Base-by-base conservation (phyloP, 2,797 vertebrate genomes). In the Danio kyathit region DNA sequence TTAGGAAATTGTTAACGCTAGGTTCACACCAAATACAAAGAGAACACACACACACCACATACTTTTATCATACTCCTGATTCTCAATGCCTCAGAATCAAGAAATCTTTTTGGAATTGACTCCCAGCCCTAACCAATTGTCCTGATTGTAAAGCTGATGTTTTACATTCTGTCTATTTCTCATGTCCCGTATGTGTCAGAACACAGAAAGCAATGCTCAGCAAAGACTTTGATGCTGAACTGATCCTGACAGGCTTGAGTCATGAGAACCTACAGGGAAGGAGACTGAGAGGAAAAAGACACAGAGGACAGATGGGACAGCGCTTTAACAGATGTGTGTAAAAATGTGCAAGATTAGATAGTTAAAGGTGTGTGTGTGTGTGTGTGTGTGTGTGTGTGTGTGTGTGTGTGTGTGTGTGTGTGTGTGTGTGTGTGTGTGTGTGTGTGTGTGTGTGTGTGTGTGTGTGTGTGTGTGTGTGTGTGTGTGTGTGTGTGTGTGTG, bases 161-260 rank as follows among this genome's bases (percentile, higher is more conserved):
- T 64, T 76, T 17, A 29, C 38, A 69, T 40, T 41, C 10, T 41
- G 29, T 51, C 19, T 29, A 38, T 52, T 29, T 54, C 10, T 71
- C 4, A 0, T 56, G 51, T n/a, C 7, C 51, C 66, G 14, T 71
- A 59, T 44, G 52, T 40, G 72, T 19, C 61, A 29, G 38, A 74
- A 11, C 4, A n/a, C 46, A 29, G 40, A n/a, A n/a, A 12, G 52
- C 59, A 57, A 40, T 16, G 13, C 57, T 76, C 51, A 75, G 44
- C 41, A 17, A 64, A 81, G 49, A 70, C 29, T 81, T 56, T 74
- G 81, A 79, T 19, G 40, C 49, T 65, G 21, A 74, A 74, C 69
- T 44, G 13, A 78, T 70, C 75, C 78, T 75, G 84, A 86, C 74
- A 84, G 74, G 70, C 21, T 57, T 74, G 79, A 81, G 70, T 74